Conservation (phyloP, 2,888 invertebrate genomes). For the Ellobium chinense region DNA sequence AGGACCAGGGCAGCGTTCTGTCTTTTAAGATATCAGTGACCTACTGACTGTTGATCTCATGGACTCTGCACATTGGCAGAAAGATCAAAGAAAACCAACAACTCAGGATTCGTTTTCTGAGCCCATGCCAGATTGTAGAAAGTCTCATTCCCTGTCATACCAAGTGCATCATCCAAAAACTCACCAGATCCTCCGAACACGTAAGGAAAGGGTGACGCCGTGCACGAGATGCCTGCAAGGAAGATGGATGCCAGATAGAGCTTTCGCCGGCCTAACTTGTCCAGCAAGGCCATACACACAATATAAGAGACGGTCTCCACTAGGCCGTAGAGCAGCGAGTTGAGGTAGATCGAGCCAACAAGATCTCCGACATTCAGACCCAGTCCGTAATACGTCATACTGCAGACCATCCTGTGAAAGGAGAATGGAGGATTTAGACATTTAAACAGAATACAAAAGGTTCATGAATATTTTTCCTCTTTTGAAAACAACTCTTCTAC, state of each 20-base stretch:
- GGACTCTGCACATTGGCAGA: too few relatives aligned
- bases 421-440: too few relatives aligned
- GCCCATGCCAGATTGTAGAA: too few relatives aligned
- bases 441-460: too few relatives aligned
- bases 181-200: constrained; percentile 43
- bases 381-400: constrained; percentile 69
- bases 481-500: too few relatives aligned
- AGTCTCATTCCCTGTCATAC: too few relatives aligned
- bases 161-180: neutral
- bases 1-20: too few relatives aligned
- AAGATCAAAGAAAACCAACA: too few relatives aligned
- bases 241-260: constrained; percentile 57
- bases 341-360: constrained; percentile 66
- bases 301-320: constrained; percentile 64
- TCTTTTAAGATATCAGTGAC: too few relatives aligned
- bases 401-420: constrained; percentile 63
- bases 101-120: too few relatives aligned
- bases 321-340: constrained; percentile 63
- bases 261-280: constrained; percentile 59
- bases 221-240: constrained; percentile 57
- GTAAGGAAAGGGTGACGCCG: constrained; percentile 53
- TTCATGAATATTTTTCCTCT: too few relatives aligned
- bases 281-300: constrained; percentile 59
- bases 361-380: constrained; percentile 62
- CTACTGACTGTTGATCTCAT: too few relatives aligned